These are phyloP conservation scores for Chloebia gouldiae DNA, from an alignment of 2,113 vertebrate species.

Conservation along the genomic window DNA sequence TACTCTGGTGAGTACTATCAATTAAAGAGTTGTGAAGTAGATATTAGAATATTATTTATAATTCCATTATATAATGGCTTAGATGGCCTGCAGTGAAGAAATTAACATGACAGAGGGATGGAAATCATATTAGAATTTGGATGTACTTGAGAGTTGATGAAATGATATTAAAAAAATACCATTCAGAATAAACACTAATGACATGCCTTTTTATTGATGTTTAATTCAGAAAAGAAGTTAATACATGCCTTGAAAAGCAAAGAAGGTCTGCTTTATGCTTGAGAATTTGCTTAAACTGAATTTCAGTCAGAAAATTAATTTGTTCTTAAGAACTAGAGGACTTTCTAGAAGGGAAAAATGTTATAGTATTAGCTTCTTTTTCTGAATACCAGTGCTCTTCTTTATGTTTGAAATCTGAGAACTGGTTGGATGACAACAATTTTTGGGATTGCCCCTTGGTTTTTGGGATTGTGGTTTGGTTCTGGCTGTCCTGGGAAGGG, in stretches of 20 bases:
- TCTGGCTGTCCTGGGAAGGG: not conserved
- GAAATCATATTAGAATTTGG: slow-evolving; percentile 68
- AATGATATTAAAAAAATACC: slow-evolving; percentile 70
- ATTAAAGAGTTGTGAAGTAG: slow-evolving; percentile 53
- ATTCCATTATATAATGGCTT: slow-evolving; percentile 25
- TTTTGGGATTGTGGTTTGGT: not conserved
- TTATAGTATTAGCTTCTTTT: not conserved
- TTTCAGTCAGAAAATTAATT: slow-evolving; percentile 76
- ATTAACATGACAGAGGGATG: slow-evolving; percentile 62
- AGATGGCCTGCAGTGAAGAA: not conserved
- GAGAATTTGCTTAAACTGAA: slow-evolving; percentile 78
- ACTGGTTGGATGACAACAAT: not conserved
- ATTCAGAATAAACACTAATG: slow-evolving; percentile 72
- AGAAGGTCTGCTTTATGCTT: slow-evolving; percentile 59
- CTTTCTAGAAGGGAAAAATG: not conserved
- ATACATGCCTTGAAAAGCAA: slow-evolving; percentile 52
- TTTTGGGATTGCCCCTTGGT: not conserved
- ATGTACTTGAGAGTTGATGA: slow-evolving; percentile 60
- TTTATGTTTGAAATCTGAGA: not conserved
- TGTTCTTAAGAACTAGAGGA: slow-evolving; percentile 55
- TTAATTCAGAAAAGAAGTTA: slow-evolving; percentile 78
- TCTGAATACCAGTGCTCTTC: not conserved
- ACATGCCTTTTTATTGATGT: slow-evolving; percentile 78
- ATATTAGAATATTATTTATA: slow-evolving; percentile 54
- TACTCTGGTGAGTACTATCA: slow-evolving; percentile 27